Evolutionary conservation across 2,888 invertebrate genomes (phyloP).

Genomic region (Caenorhabditis plicata): DNA sequence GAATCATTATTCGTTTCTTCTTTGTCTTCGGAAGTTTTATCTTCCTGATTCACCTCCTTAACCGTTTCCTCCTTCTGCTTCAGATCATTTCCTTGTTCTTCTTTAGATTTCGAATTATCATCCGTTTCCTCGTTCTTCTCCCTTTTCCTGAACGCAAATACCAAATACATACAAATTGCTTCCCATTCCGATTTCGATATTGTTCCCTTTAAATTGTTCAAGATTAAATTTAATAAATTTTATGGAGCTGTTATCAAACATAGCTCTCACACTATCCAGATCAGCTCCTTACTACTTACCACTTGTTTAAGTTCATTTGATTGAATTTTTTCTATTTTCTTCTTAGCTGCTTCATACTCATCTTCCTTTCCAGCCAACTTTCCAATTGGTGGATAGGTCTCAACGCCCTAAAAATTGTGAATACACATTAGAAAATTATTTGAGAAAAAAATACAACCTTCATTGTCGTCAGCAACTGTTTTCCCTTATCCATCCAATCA

Average conservation of each 20-base stretch:
- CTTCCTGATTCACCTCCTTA: too few species aligned
- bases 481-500: slow-evolving; percentile 22
- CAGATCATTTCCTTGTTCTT: too few species aligned
- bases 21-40: too few species aligned
- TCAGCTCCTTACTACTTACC: slow-evolving; percentile 18
- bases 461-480: slow-evolving; percentile 9
- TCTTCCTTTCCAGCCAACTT: slow-evolving; percentile 14
- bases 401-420: slow-evolving; percentile 51
- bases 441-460: slow-evolving; percentile 6
- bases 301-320: background rate
- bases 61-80: too few species aligned
- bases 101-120: too few species aligned
- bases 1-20: too few species aligned
- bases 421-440: background rate
- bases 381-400: slow-evolving; percentile 47
- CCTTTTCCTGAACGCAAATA: slow-evolving; percentile 60
- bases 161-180: slow-evolving; percentile 62
- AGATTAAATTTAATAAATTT: slow-evolving; percentile 12
- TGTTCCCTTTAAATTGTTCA: slow-evolving; percentile 63
- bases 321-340: slow-evolving; percentile 13
- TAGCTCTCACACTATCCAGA: background rate
- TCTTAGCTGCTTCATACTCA: slow-evolving; percentile 44
- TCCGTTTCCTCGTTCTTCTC: too few species aligned
- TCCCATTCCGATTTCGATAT: slow-evolving; percentile 64
- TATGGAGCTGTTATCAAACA: slow-evolving; percentile 8